phyloP scores from a whole-genome alignment of 2,113 vertebrate species.

The Mormoops blainvillei region DNA sequence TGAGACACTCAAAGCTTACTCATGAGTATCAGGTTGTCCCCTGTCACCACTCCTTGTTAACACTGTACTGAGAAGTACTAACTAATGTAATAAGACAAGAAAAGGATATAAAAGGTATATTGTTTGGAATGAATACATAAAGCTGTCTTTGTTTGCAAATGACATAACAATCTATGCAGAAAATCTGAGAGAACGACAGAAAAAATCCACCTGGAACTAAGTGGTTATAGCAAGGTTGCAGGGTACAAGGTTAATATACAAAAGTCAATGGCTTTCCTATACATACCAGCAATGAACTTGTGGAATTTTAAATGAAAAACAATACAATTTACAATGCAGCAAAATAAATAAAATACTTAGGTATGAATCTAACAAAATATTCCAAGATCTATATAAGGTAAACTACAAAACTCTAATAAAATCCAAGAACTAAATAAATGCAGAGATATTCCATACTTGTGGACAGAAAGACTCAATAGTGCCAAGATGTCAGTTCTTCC shows the following conservation, averaged over 20 bases:
- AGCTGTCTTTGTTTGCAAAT: background rate
- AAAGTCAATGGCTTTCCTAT: background rate
- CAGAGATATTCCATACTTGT: background rate
- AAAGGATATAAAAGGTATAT: background rate
- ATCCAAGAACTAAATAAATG: background rate
- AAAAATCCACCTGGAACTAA: background rate
- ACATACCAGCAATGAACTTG: background rate
- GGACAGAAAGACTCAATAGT: background rate
- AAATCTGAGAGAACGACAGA: background rate
- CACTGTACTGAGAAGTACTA: background rate
- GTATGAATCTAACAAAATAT: background rate
- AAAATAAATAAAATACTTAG: background rate
- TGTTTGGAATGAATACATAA: background rate
- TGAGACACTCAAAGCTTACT: background rate
- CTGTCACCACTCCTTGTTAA: background rate
- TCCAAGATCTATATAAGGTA: background rate
- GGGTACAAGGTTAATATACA: background rate
- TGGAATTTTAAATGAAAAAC: background rate
- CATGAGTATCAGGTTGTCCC: background rate
- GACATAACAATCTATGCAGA: background rate
- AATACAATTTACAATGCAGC: background rate
- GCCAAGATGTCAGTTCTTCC: background rate
- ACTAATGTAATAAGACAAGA: background rate
- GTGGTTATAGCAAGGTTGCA: background rate
- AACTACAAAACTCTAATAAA: background rate